phyloP scores from a whole-genome alignment of 2,797 vertebrate genomes.

The Pangasius sanitwongsei region DNA sequence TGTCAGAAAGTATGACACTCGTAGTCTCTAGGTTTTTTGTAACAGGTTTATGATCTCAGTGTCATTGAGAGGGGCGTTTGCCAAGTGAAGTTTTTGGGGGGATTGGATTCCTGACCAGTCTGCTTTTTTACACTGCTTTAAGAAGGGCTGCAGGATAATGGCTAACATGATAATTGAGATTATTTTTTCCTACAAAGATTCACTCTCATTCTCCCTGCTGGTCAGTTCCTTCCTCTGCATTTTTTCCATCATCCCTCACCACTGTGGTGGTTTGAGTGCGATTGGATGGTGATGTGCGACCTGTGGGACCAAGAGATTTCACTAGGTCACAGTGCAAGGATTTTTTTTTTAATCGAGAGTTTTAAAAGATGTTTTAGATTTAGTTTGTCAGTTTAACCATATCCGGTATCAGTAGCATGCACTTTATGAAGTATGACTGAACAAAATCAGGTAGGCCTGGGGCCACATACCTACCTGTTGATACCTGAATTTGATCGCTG shows the following conservation, averaged over 20 bases:
- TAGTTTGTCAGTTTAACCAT: not conserved
- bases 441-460: not conserved
- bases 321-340: not conserved
- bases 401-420: not conserved
- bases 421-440: not conserved
- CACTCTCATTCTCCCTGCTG: not conserved
- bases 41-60: slow-evolving; percentile 41
- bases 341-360: not conserved
- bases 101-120: not conserved
- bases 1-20: slow-evolving; percentile 43
- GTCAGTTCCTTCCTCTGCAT: not conserved
- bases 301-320: not conserved
- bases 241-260: not conserved
- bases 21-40: slow-evolving; percentile 33
- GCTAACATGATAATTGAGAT: not conserved
- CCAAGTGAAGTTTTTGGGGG: slow-evolving; percentile 14
- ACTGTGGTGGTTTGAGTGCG: not conserved
- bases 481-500: not conserved
- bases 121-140: not conserved
- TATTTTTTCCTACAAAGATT: not conserved
- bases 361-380: not conserved
- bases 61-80: not conserved
- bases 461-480: not conserved
- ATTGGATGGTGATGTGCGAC: not conserved
- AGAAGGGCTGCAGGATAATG: not conserved